Evolutionary conservation across 2,888 invertebrate genomes (phyloP).

Genomic region (Dimorphilus gyrociliatus): DNA sequence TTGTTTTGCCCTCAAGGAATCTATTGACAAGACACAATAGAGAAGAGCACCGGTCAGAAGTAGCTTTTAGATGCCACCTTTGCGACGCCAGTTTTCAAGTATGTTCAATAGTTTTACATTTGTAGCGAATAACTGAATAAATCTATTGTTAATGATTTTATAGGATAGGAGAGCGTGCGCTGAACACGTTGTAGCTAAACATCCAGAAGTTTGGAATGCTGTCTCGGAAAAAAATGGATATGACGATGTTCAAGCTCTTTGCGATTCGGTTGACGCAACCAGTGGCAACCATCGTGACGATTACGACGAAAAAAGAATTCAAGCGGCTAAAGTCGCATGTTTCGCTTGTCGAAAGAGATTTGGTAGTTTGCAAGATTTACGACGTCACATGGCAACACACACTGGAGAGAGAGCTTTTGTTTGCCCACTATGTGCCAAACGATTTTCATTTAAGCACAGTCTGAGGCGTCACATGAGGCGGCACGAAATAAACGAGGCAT

Average conservation of each 20-base stretch:
- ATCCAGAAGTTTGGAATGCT: slow-evolving; percentile 59
- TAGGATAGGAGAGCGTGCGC: slow-evolving; percentile 62
- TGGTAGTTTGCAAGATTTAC: slow-evolving; percentile 82
- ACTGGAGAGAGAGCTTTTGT: slow-evolving; percentile 64
- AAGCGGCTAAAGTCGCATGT: slow-evolving; percentile 41
- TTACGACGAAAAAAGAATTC: slow-evolving; percentile 15
- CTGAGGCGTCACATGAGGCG: slow-evolving; percentile 84
- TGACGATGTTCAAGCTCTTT: slow-evolving; percentile 19
- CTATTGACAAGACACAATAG: no score
- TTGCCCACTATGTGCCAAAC: slow-evolving; percentile 68
- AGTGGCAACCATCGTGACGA: slow-evolving; percentile 12
- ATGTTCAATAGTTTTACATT: no score
- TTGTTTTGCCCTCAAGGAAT: no score
- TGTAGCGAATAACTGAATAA: no score
- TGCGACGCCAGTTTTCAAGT: slow-evolving; percentile 72
- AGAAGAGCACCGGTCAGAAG: slow-evolving; percentile 40
- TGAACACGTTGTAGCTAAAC: slow-evolving; percentile 59
- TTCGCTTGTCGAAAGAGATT: slow-evolving; percentile 81
- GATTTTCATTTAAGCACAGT: slow-evolving; percentile 81
- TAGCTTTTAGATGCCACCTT: slow-evolving; percentile 69
- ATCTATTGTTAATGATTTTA: no score
- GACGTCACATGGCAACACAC: slow-evolving; percentile 83
- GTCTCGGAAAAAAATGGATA: slow-evolving; percentile 44
- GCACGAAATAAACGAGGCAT: slow-evolving; percentile 41
- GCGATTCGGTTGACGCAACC: slow-evolving; percentile 21